A percentile compares a stretch with the other conserved stretches of the same genome.
Evolutionary conservation across 1,140 invertebrate species (phyloP).

Genomic region (Diploscapter pachys): DNA sequence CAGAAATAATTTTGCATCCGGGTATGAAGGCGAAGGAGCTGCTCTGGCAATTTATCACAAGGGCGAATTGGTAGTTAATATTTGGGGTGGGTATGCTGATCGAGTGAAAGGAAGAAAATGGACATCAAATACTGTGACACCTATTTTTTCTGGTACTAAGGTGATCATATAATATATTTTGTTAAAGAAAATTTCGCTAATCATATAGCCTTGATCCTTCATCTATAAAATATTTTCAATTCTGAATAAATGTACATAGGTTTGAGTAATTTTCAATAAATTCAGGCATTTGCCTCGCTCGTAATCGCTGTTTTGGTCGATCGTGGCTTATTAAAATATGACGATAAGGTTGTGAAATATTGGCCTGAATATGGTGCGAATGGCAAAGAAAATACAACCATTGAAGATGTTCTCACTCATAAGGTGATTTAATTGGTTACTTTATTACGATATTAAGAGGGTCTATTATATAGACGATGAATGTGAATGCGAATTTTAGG

Average conservation of each 20-base stretch:
- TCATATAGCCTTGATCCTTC: not conserved
- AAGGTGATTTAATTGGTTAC: constrained; percentile 45
- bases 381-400: constrained; percentile 60
- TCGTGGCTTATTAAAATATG: constrained; percentile 59
- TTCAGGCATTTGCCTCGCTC: constrained; percentile 55
- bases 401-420: constrained; percentile 60
- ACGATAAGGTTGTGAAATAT: constrained; percentile 57
- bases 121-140: constrained; percentile 38
- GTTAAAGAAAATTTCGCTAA: not conserved
- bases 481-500: constrained; percentile 34
- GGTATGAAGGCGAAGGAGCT: no score
- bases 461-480: constrained; percentile 11
- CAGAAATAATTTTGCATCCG: no score
- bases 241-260: no score
- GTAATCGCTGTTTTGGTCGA: constrained; percentile 59
- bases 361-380: constrained; percentile 62
- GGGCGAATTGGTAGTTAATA: constrained; percentile 56
- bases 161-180: constrained; percentile 1
- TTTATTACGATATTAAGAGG: constrained; percentile 7
- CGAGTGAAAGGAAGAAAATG: constrained; percentile 31
- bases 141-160: constrained; percentile 49
- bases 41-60: no score
- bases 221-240: not conserved
- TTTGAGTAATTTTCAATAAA: not conserved
- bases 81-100: constrained; percentile 61